Evolutionary conservation across 2,113 vertebrate species (phyloP).

Genomic region (Laterallus jamaicensis): DNA sequence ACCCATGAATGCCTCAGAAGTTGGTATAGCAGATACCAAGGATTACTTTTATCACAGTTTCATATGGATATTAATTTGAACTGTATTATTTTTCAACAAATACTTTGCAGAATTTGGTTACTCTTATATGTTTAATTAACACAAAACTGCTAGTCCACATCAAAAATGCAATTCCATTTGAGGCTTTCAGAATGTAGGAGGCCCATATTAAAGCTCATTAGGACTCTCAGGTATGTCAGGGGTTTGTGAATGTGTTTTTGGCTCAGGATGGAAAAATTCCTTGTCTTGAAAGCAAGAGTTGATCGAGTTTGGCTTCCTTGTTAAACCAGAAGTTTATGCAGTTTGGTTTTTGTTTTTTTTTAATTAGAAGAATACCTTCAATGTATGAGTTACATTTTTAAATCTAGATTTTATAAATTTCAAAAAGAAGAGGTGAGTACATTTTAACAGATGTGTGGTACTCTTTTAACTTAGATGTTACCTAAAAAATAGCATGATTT

Average conservation of each 20-base stretch:
- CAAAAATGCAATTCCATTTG: not conserved
- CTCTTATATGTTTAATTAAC: not conserved
- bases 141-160: not conserved
- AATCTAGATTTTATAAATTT: not conserved
- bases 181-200: not conserved
- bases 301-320: not conserved
- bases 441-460: not conserved
- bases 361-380: not conserved
- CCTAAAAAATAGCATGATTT: not conserved
- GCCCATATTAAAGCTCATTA: not conserved
- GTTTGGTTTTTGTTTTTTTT: not conserved
- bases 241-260: constrained; percentile 35
- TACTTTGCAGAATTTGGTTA: not conserved
- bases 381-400: not conserved
- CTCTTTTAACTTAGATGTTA: constrained; percentile 3
- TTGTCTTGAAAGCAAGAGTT: not conserved
- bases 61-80: not conserved
- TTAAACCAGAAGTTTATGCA: not conserved
- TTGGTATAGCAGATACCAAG: not conserved
- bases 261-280: not conserved
- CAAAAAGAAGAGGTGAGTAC: not conserved
- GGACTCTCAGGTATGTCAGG: constrained; percentile 22
- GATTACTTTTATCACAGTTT: not conserved
- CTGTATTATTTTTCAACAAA: not conserved
- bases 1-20: not conserved